Evolutionary conservation across 1,140 invertebrate genomes (phyloP).

Genomic region (Periplaneta americana): DNA sequence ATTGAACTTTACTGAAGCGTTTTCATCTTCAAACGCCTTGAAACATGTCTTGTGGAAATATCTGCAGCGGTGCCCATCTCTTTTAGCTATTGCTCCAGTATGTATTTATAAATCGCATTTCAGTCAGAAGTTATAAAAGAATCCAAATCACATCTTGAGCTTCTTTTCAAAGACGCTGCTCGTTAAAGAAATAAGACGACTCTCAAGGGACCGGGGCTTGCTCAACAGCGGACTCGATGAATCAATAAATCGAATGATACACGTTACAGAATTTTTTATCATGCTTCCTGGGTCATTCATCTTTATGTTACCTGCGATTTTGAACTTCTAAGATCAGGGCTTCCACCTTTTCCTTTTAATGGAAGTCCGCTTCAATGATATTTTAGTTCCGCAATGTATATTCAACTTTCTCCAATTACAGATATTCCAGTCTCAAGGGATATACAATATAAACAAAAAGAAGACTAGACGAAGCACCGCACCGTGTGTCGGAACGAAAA

Average conservation of each 20-base stretch:
- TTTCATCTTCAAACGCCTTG: neutral
- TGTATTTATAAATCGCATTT: neutral
- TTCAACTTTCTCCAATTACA: too few species aligned
- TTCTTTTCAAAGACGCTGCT: neutral
- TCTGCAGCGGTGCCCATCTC: neutral
- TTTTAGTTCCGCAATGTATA: too few species aligned
- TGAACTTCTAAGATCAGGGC: too few species aligned
- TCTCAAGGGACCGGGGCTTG: neutral
- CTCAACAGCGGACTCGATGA: neutral
- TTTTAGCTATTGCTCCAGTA: neutral
- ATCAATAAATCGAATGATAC: neutral
- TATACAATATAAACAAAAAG: too few species aligned
- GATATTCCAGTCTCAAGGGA: too few species aligned
- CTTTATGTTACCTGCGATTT: neutral
- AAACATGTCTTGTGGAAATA: neutral
- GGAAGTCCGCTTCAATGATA: too few species aligned
- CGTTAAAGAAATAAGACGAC: neutral
- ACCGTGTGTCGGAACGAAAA: too few species aligned
- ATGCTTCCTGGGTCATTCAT: neutral
- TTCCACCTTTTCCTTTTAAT: too few species aligned
- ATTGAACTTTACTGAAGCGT: too few species aligned
- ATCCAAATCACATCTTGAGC: neutral
- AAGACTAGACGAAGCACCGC: too few species aligned
- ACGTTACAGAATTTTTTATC: neutral
- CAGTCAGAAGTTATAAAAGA: neutral